Conservation (phyloP, 2,113 vertebrate species). For the Platichthys flesus region DNA sequence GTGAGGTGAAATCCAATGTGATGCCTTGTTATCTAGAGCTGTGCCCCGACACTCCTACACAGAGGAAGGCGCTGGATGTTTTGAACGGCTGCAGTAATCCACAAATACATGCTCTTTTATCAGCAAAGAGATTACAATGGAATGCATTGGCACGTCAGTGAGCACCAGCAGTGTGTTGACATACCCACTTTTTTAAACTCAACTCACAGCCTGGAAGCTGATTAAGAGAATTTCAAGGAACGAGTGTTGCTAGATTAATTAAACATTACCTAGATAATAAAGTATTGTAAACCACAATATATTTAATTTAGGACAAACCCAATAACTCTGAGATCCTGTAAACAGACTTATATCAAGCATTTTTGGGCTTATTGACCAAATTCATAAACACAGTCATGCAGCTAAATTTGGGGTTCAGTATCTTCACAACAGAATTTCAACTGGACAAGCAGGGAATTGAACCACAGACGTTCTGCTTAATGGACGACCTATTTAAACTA, state of each 20-base stretch:
- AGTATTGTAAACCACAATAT: background rate
- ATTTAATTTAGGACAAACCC: background rate
- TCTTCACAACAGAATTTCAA: no score
- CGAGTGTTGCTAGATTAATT: no score
- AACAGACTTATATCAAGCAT: background rate
- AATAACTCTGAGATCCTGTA: background rate
- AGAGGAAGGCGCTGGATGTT: constrained; percentile 6
- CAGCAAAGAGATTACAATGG: constrained; percentile 62
- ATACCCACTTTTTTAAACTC: constrained; percentile 3
- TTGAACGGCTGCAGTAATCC: constrained; percentile 47
- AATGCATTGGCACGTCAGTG: constrained; percentile 50
- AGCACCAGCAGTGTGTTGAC: constrained; percentile 13
- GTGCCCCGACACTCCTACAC: constrained; percentile 35
- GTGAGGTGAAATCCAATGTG: constrained; percentile 56
- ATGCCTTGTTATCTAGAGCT: constrained; percentile 50
- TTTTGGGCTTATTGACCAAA: no score
- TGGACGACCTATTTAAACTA: no score
- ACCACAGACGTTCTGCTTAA: no score
- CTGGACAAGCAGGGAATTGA: no score
- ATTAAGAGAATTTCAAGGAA: background rate
- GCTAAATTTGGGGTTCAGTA: no score
- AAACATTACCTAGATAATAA: background rate
- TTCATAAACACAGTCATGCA: no score
- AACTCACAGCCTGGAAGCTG: constrained; percentile 6
- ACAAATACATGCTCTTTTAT: constrained; percentile 62